Evolutionary conservation across 2,113 vertebrate genomes (phyloP).

Genomic region (Seriola dumerili): DNA sequence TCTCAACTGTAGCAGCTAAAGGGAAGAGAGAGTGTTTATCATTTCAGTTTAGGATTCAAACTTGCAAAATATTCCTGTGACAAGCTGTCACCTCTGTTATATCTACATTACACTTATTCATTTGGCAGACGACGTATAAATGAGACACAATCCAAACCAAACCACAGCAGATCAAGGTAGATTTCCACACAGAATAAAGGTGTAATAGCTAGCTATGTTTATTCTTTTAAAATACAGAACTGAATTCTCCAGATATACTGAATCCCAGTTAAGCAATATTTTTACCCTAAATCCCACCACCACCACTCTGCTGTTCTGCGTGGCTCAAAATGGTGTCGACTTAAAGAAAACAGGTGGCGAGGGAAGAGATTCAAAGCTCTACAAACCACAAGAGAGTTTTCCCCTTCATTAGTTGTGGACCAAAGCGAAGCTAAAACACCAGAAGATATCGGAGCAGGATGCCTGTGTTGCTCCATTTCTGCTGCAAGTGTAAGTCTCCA

Average conservation of each 20-base stretch:
- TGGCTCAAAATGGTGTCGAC: neutral
- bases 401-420: slow-evolving; percentile 2
- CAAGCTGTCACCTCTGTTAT: neutral
- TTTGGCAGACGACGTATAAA: neutral
- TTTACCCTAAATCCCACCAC: neutral
- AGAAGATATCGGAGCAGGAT: neutral
- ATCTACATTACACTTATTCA: neutral
- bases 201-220: neutral
- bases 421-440: slow-evolving; percentile 35
- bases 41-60: neutral
- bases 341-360: neutral
- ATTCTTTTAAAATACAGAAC: neutral
- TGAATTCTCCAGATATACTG: neutral
- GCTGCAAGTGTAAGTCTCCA: neutral
- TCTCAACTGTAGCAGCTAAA: neutral
- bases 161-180: neutral
- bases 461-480: neutral
- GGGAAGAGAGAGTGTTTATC: neutral
- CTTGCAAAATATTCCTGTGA: neutral
- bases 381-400: slow-evolving; percentile 1
- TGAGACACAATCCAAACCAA: neutral
- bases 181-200: neutral
- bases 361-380: slow-evolving; percentile 14
- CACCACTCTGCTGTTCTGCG: neutral
- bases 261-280: neutral